Conservation (phyloP, 2,888 invertebrate genomes). For the Melangyna quadrimaculata region DNA sequence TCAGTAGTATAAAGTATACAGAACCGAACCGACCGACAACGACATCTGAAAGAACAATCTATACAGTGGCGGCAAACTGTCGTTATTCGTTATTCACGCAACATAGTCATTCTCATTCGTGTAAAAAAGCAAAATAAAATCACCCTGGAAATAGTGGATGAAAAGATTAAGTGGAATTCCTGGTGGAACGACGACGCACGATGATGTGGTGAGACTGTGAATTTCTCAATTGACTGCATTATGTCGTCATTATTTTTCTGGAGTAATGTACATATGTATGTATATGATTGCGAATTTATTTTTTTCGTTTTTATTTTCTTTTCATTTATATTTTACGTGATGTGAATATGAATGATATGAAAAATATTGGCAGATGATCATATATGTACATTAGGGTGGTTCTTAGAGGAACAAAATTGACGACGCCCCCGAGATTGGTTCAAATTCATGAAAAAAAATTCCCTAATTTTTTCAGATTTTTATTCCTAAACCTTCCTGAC, state of each 20-base stretch:
- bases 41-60: not conserved
- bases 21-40: not conserved
- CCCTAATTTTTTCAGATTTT: too few relatives aligned
- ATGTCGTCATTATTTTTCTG: slow-evolving; percentile 62
- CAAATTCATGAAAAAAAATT: too few relatives aligned
- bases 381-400: not conserved
- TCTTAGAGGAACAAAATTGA: too few relatives aligned
- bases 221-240: slow-evolving; percentile 71
- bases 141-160: slow-evolving; percentile 54
- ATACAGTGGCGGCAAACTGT: slow-evolving; percentile 38
- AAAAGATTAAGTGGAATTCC: slow-evolving; percentile 71
- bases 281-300: slow-evolving; percentile 4
- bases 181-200: too few relatives aligned
- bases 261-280: not conserved
- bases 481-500: too few relatives aligned
- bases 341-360: slow-evolving; percentile 43
- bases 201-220: slow-evolving; percentile 59
- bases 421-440: too few relatives aligned
- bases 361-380: not conserved
- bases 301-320: not conserved
- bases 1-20: not conserved
- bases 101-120: slow-evolving; percentile 50
- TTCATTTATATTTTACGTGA: slow-evolving; percentile 60
- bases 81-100: slow-evolving; percentile 50
- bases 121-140: slow-evolving; percentile 33